phyloP scores from a whole-genome alignment of 2,888 invertebrate genomes.

The Leucania comma region DNA sequence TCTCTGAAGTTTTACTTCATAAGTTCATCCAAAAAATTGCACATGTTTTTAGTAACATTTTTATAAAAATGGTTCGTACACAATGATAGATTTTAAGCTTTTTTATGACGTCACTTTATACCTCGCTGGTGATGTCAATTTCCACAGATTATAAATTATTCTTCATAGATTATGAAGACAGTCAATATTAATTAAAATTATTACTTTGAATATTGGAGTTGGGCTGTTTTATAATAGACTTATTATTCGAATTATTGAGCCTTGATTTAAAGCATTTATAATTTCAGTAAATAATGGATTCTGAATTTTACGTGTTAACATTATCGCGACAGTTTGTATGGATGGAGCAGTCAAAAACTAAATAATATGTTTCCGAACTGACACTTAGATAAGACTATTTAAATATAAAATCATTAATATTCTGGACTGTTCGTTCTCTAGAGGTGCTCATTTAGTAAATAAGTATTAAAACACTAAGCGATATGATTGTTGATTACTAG shows the following conservation, averaged over 20 bases:
- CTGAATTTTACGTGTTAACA: not conserved
- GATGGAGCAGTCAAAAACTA: not conserved
- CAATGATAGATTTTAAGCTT: conserved; percentile 28
- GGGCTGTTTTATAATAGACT: not conserved
- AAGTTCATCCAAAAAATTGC: conserved; percentile 45
- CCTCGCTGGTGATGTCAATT: conserved; percentile 8
- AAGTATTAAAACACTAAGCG: conserved; percentile 66
- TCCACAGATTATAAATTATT: conserved; percentile 13
- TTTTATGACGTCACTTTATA: conserved; percentile 12
- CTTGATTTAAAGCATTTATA: conserved; percentile 31
- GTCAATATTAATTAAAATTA: conserved; percentile 4
- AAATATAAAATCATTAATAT: conserved; percentile 22
- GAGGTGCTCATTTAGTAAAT: conserved; percentile 78
- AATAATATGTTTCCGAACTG: conserved; percentile 40
- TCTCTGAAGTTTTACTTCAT: conserved; percentile 32
- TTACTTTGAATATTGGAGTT: not conserved
- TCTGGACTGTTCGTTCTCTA: conserved; percentile 54
- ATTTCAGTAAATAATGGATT: not conserved
- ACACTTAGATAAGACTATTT: conserved; percentile 50
- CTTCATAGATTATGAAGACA: not conserved
- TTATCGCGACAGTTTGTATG: not conserved
- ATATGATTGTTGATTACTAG: conserved; percentile 37
- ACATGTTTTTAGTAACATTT: conserved; percentile 22
- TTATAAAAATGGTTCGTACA: conserved; percentile 14
- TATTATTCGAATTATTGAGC: not conserved